Evolutionary conservation across 1,140 invertebrate species (phyloP).

Genomic region (Conus ventricosus): DNA sequence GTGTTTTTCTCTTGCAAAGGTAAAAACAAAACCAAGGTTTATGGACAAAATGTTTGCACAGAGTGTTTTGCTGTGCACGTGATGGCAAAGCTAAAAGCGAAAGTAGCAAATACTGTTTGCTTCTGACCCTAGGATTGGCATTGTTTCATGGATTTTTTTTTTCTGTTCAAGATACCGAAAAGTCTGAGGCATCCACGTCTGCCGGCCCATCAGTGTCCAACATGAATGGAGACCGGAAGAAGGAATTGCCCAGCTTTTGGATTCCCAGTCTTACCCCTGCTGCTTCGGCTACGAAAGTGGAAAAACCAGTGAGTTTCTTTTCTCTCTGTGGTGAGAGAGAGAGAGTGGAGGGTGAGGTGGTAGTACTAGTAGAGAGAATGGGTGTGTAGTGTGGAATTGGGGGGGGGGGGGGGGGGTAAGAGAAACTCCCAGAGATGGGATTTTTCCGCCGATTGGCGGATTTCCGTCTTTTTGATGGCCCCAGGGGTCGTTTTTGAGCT

Average conservation of each 20-base stretch:
- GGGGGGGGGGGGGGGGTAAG: background rate
- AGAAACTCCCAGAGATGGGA: no score
- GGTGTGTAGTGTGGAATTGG: no score
- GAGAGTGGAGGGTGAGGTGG: background rate
- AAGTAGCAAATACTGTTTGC: no score
- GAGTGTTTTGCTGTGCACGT: no score
- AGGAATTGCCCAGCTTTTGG: conserved; percentile 96
- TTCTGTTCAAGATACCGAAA: conserved; percentile 17
- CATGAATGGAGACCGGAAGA: conserved; percentile 77
- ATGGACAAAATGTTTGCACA: no score
- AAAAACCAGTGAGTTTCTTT: conserved; percentile 85
- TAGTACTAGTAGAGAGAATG: background rate
- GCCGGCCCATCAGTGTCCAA: conserved; percentile 56
- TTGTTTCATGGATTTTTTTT: background rate
- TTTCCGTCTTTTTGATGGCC: no score
- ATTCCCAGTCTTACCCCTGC: conserved; percentile 93
- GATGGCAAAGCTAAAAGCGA: no score
- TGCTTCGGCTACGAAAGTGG: conserved; percentile 74
- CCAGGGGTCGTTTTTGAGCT: no score
- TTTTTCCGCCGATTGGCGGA: no score
- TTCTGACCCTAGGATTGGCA: no score
- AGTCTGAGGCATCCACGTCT: conserved; percentile 8
- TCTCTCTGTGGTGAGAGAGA: background rate
- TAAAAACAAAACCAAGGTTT: no score
- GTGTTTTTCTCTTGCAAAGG: no score